A percentile compares a stretch with the other conserved stretches of the same genome.
Evolutionary conservation across 2,797 vertebrate species (phyloP).

Genomic region (Muscicapa comitata): DNA sequence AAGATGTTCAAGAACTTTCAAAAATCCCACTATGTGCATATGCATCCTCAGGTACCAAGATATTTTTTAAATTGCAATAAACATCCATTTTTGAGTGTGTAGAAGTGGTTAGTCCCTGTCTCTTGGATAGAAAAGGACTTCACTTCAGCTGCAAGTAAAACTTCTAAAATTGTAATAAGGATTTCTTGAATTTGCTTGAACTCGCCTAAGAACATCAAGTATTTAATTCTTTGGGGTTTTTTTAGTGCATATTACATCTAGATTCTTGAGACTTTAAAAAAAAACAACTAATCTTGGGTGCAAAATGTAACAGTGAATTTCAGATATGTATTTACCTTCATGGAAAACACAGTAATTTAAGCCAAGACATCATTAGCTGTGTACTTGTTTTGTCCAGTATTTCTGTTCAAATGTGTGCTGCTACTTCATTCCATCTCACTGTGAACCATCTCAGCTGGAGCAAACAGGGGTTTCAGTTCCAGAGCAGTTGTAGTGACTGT

Average conservation of each 20-base stretch:
- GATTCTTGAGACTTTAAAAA: neutral
- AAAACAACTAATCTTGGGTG: neutral
- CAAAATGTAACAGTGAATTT: neutral
- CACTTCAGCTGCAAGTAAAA: neutral
- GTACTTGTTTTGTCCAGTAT: neutral
- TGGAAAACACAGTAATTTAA: neutral
- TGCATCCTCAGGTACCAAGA: neutral
- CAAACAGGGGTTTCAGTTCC: rapidly evolving
- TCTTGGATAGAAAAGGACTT: neutral
- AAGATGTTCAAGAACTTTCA: neutral
- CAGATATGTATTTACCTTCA: neutral
- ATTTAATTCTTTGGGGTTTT: neutral
- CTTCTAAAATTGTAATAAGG: neutral
- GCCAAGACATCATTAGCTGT: neutral
- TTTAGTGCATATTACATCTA: neutral
- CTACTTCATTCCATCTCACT: neutral
- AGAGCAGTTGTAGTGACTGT: neutral
- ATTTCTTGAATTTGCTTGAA: neutral
- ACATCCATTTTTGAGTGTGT: neutral
- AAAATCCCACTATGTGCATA: neutral
- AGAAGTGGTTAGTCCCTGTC: neutral
- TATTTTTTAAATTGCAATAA: neutral
- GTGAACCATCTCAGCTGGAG: neutral
- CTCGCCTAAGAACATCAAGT: neutral
- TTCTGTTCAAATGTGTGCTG: neutral